These are phyloP conservation scores for Diaphora mendica DNA, from an alignment of 2,888 invertebrate genomes.

Conservation along the genomic window DNA sequence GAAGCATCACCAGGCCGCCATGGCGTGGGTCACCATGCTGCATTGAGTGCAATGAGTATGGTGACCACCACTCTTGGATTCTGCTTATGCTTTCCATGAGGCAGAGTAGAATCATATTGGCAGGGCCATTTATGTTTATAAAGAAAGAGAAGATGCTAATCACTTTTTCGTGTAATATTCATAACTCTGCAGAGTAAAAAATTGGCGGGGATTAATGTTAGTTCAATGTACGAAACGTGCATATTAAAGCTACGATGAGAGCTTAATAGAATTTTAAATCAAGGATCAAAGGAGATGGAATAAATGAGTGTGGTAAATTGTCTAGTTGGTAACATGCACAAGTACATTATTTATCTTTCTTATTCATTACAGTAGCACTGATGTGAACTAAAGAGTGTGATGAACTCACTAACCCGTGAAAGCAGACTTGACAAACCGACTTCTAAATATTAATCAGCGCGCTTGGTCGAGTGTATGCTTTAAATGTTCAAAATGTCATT, in stretches of 20 bases:
- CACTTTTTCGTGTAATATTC: background rate
- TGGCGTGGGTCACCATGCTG: no score
- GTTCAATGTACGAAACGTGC: constrained; percentile 3
- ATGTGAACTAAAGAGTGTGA: background rate
- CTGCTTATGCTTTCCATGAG: no score
- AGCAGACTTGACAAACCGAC: no score
- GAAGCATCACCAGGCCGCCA: no score
- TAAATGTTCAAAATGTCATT: no score
- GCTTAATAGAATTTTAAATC: constrained; percentile 35
- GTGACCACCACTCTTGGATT: no score
- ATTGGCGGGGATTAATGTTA: background rate
- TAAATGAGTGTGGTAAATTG: constrained; percentile 16
- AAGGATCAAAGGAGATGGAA: constrained; percentile 23
- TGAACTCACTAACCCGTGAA: no score
- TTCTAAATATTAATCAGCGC: no score
- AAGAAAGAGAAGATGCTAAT: background rate
- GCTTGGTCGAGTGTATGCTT: no score
- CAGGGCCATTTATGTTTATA: no score
- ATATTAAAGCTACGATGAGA: constrained; percentile 1
- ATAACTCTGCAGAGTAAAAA: background rate
- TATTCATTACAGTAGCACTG: background rate
- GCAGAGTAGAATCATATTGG: no score
- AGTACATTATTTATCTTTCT: background rate
- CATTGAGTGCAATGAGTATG: no score
- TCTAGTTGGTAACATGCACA: background rate